phyloP scores from a whole-genome alignment of 2,888 invertebrate genomes.

The Aporophyla nigra region DNA sequence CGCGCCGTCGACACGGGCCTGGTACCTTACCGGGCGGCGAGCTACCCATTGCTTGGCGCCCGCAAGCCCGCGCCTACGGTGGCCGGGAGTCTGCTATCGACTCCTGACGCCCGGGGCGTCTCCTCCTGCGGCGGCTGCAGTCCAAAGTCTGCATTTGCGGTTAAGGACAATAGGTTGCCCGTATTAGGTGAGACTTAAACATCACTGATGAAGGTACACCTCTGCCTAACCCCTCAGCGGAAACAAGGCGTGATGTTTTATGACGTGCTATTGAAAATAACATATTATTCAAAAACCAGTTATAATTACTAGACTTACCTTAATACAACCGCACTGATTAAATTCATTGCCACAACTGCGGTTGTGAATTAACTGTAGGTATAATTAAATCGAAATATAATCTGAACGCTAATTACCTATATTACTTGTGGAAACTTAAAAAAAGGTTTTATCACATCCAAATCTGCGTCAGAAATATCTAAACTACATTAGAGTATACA shows the following conservation, averaged over 20 bases:
- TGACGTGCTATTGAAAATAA: not conserved
- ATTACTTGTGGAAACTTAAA: not conserved
- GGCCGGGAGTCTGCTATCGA: too few species aligned
- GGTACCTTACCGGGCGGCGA: too few species aligned
- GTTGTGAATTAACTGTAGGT: not conserved
- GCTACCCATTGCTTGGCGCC: too few species aligned
- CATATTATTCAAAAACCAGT: not conserved
- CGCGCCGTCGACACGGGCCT: too few species aligned
- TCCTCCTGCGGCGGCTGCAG: too few species aligned
- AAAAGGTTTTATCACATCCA: not conserved
- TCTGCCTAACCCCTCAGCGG: not conserved
- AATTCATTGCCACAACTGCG: slow-evolving; percentile 19
- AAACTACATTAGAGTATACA: too few species aligned
- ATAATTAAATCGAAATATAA: not conserved
- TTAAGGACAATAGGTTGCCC: too few species aligned
- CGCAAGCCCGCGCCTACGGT: too few species aligned
- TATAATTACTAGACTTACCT: slow-evolving; percentile 16
- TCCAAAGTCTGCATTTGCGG: too few species aligned
- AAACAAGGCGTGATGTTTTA: not conserved
- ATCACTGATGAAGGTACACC: not conserved
- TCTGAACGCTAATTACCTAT: not conserved
- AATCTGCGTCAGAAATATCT: not conserved
- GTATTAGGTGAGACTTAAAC: too few species aligned
- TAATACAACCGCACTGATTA: slow-evolving; percentile 28
- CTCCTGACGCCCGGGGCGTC: too few species aligned